These are phyloP conservation scores for Paradoxurus hermaphroditus DNA, from an alignment of 2,113 vertebrate species.

Conservation along the genomic window DNA sequence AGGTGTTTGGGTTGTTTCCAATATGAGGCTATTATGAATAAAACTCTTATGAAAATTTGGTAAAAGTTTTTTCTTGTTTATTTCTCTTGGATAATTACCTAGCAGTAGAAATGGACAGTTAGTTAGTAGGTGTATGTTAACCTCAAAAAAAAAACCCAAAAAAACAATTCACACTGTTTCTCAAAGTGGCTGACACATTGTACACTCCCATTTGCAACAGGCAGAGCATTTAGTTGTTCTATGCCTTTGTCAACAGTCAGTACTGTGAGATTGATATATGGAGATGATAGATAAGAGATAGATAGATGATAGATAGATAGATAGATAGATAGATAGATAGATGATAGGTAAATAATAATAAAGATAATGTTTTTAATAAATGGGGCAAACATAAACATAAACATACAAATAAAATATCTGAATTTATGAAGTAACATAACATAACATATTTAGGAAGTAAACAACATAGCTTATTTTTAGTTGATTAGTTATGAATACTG, in stretches of 20 bases:
- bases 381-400: neutral
- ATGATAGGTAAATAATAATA: neutral
- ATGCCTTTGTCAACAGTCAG: neutral
- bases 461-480: neutral
- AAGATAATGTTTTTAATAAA: neutral
- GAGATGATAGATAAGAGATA: too few species aligned
- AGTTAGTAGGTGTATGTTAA: neutral
- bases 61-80: neutral
- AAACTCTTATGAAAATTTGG: neutral
- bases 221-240: neutral
- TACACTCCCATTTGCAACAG: neutral
- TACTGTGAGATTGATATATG: neutral
- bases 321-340: neutral
- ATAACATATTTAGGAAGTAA: neutral
- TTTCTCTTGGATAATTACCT: neutral
- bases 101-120: neutral
- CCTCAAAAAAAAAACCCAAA: too few species aligned
- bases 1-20: neutral
- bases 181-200: neutral
- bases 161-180: neutral
- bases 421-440: too few species aligned
- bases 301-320: neutral
- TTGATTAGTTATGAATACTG: neutral
- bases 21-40: neutral
- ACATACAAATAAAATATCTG: neutral